Evolutionary conservation across 2,113 vertebrate genomes (phyloP).

Genomic region (Melanerpes aurifrons): DNA sequence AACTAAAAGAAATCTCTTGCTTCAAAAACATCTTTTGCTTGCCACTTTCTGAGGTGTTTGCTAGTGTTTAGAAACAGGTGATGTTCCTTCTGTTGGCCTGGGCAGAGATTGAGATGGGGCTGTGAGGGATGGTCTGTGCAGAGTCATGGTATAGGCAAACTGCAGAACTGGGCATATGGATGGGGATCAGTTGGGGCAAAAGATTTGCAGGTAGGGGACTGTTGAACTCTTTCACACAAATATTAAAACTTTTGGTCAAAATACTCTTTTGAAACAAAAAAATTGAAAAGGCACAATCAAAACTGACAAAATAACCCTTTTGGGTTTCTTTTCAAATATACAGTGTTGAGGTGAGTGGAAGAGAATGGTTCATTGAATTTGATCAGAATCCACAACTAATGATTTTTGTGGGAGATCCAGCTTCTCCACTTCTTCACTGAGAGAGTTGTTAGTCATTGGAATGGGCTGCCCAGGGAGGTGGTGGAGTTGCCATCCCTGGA

Average conservation of each 20-base stretch:
- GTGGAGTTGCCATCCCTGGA: too few relatives aligned
- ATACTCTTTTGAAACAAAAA: background rate
- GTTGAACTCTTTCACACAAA: background rate
- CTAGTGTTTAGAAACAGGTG: background rate
- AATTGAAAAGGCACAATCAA: background rate
- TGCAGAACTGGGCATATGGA: background rate
- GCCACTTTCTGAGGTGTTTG: background rate
- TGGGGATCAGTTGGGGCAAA: background rate
- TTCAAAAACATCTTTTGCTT: background rate
- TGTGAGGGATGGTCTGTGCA: background rate
- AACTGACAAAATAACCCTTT: background rate
- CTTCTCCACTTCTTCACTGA: background rate
- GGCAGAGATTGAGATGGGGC: background rate
- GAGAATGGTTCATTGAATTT: background rate
- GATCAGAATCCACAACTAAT: background rate
- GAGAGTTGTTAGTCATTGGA: too few relatives aligned
- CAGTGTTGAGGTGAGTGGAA: background rate
- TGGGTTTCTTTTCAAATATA: fast-evolving
- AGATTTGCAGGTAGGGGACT: background rate
- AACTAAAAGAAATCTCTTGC: background rate
- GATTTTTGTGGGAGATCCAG: background rate
- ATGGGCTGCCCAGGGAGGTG: too few relatives aligned
- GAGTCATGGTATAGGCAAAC: background rate
- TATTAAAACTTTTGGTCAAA: background rate
- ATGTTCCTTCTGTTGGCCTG: background rate